phyloP scores from a whole-genome alignment of 1,140 invertebrate genomes.

The Apis cerana region DNA sequence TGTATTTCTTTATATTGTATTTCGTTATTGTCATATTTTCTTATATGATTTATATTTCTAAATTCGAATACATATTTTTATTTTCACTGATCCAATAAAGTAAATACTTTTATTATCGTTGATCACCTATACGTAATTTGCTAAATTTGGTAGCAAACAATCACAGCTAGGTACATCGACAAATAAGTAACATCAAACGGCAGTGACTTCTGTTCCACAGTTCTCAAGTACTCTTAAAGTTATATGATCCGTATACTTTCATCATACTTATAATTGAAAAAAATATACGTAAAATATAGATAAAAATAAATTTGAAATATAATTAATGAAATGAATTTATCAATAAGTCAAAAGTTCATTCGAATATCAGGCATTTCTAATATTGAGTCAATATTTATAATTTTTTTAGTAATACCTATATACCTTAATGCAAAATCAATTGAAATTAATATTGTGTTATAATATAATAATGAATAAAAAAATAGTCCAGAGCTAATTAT shows the following conservation, averaged over 20 bases:
- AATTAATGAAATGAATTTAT: slow-evolving; percentile 3
- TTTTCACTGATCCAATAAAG: slow-evolving; percentile 36
- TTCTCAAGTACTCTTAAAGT: slow-evolving; percentile 43
- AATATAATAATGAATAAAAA: slow-evolving; percentile 27
- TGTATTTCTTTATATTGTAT: slow-evolving; percentile 1
- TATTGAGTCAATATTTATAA: slow-evolving; percentile 15
- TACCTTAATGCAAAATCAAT: slow-evolving; percentile 20
- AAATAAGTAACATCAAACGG: slow-evolving; percentile 65
- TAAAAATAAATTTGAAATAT: slow-evolving; percentile 40
- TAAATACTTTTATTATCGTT: slow-evolving; percentile 45
- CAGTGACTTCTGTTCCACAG: slow-evolving; percentile 59
- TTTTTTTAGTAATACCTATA: slow-evolving; percentile 14
- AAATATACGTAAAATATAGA: slow-evolving; percentile 47
- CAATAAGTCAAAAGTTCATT: slow-evolving; percentile 45
- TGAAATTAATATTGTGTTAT: background rate
- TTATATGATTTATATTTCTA: slow-evolving; percentile 43
- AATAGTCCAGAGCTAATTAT: slow-evolving; percentile 5
- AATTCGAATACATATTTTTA: slow-evolving; percentile 38
- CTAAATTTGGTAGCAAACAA: slow-evolving; percentile 66
- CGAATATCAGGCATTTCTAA: slow-evolving; percentile 28
- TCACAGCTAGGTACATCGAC: slow-evolving; percentile 69
- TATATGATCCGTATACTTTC: slow-evolving; percentile 40
- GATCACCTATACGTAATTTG: slow-evolving; percentile 55
- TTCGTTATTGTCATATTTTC: slow-evolving; percentile 61
- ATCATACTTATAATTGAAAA: slow-evolving; percentile 36